Base-by-base conservation (phyloP, 2,888 invertebrate genomes). In the Coleophora flavipennella region DNA sequence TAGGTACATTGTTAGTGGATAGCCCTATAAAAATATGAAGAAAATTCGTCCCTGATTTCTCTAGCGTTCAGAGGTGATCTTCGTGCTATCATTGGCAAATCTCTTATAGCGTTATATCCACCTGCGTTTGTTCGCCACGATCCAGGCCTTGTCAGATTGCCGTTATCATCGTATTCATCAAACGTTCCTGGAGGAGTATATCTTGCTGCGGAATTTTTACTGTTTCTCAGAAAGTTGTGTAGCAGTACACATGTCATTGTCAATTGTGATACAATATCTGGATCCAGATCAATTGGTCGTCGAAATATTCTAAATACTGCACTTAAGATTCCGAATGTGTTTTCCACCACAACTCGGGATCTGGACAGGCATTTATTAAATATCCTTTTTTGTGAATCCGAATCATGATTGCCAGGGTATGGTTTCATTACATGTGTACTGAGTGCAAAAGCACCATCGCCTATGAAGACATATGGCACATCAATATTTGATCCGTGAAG, bases 141-240 rank as follows among this genome's bases (percentile, higher is more conserved):
- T 20, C 52, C 52, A 26, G 48, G 43, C 31, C 36, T 7, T 38
- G 49, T 25, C 31, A 44, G 11, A 27, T 39, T 29, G 33, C 45
- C 41, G 26, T 40, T 39, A 35, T 46, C 20, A 28, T 48, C 47
- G 44, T 48, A 48, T 12, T 8, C 31, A 33, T 57, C 51, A 7
- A 53, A 35, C n/a, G 44, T 46, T 28, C 51, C 51, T 11, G 49
- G 43, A 9, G 51, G 56, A 41, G 45, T 48, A 44, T 50, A 48
- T 9, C 49, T 42, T 3, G 33, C 41, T 41, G 39, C 39, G 25
- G 45, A 48, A 25, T 45, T 50, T 26, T 31, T 39, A 31, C 50
- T 53, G 41, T 36, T 39, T 36, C 49, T 45, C 14, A 53, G 47
- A 36, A 44, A 53, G 40, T 54, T 49, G 31, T 48, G 45, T 39